Evolutionary conservation across 37 sponge, comb jelly and placozoan species (phyloP).

Genomic region (Spongilla lacustris): DNA sequence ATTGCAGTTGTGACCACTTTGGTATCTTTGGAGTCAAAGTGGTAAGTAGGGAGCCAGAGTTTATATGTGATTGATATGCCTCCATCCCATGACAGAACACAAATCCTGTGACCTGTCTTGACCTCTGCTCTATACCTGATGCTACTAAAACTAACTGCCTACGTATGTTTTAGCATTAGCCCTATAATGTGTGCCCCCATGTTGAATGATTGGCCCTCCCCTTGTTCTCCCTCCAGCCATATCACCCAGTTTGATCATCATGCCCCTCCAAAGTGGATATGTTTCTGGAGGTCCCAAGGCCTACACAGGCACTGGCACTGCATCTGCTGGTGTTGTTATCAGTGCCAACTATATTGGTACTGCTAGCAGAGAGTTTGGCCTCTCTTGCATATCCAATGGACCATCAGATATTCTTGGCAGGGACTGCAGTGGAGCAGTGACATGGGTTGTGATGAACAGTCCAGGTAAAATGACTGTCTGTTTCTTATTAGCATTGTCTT

Average conservation of each 20-base stretch:
- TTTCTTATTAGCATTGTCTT: too few relatives aligned
- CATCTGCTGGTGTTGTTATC: background rate
- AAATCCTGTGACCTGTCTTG: background rate
- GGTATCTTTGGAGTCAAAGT: slow-evolving; percentile 6
- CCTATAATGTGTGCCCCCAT: too few relatives aligned
- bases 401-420: background rate
- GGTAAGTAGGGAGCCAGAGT: background rate
- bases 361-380: background rate
- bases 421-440: background rate
- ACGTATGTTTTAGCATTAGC: background rate
- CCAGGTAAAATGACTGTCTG: background rate
- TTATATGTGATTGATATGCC: background rate
- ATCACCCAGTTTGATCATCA: background rate
- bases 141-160: background rate
- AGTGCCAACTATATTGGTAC: background rate
- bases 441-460: background rate
- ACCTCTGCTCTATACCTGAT: background rate
- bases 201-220: too few relatives aligned
- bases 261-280: background rate
- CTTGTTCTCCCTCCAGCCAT: background rate
- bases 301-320: background rate
- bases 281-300: background rate
- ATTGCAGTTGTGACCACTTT: slow-evolving; percentile 3
- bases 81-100: background rate
- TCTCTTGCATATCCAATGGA: background rate